These are phyloP conservation scores for Nephotettix cincticeps DNA, from an alignment of 1,140 invertebrate species.

Conservation along the genomic window DNA sequence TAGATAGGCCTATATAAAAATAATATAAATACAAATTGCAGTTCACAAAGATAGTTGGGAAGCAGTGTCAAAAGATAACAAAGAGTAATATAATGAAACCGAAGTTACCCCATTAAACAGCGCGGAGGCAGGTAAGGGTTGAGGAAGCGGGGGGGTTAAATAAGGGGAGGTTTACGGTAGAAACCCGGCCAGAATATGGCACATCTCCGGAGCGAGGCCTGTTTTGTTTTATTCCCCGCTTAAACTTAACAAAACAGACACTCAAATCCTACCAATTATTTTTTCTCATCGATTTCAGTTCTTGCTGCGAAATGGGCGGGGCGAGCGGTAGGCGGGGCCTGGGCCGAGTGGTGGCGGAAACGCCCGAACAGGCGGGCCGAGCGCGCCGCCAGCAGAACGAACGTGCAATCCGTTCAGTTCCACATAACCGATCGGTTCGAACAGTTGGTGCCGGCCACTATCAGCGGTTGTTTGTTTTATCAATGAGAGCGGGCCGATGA, in stretches of 20 bases:
- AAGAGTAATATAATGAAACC: conserved; percentile 8
- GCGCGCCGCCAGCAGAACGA: background rate
- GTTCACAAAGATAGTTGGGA: too few relatives aligned
- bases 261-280: conserved; percentile 23
- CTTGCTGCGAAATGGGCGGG: conserved; percentile 22
- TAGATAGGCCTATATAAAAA: too few relatives aligned
- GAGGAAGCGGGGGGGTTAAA: background rate
- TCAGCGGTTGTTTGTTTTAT: background rate
- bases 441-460: conserved; percentile 1
- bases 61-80: conserved; percentile 1
- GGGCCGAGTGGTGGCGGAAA: conserved; percentile 13
- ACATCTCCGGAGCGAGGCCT: conserved; percentile 2
- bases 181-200: conserved; percentile 14
- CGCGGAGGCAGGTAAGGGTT: background rate
- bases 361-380: conserved; percentile 3
- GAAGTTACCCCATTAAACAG: conserved; percentile 10
- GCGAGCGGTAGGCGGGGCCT: background rate
- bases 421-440: conserved; percentile 18
- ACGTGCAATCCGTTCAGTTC: conserved; percentile 13
- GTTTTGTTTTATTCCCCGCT: conserved; percentile 5
- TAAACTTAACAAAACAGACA: conserved; percentile 14
- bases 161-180: background rate
- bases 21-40: too few relatives aligned
- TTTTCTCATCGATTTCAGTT: conserved; percentile 27
- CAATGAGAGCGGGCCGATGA: background rate